These are phyloP conservation scores for Stictocephala bisonia DNA, from an alignment of 2,888 invertebrate species.

Conservation along the genomic window DNA sequence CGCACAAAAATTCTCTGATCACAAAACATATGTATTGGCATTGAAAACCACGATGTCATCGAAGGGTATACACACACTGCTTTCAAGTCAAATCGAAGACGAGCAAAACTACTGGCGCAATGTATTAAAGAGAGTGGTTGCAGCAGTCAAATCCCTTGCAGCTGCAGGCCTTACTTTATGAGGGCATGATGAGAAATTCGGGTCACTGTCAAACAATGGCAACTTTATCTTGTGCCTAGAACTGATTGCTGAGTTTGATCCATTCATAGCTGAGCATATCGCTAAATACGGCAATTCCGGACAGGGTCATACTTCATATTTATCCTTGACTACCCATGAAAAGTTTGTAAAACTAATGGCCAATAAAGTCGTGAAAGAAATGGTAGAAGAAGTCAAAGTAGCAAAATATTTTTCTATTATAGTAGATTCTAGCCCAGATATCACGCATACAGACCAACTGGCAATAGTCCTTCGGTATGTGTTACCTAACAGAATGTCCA, in stretches of 20 bases:
- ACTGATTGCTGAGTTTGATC: conserved; percentile 60
- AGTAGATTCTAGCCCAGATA: conserved; percentile 60
- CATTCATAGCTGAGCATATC: conserved; percentile 59
- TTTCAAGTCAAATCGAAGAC: conserved; percentile 38
- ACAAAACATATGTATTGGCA: conserved; percentile 45
- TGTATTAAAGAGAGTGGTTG: conserved; percentile 58
- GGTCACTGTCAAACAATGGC: conserved; percentile 55
- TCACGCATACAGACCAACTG: conserved; percentile 60
- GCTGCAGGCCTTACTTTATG: conserved; percentile 56
- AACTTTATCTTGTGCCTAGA: conserved; percentile 60
- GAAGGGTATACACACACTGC: conserved; percentile 44
- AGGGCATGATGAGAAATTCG: conserved; percentile 58
- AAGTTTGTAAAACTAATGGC: conserved; percentile 61
- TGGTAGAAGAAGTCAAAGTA: conserved; percentile 59
- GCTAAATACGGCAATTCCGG: conserved; percentile 55
- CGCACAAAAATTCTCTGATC: conserved; percentile 51
- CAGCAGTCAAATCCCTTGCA: conserved; percentile 56
- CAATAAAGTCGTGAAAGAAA: conserved; percentile 56
- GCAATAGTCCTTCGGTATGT: conserved; percentile 61
- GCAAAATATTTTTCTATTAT: conserved; percentile 50
- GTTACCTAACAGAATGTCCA: conserved; percentile 53
- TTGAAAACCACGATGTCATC: conserved; percentile 31
- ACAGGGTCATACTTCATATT: conserved; percentile 58
- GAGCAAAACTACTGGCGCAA: conserved; percentile 58
- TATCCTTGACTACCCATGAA: conserved; percentile 60